A percentile compares a stretch with the other conserved stretches of the same genome.
Conservation (phyloP, 2,113 vertebrate genomes). For the Gallinago jamesoni region DNA sequence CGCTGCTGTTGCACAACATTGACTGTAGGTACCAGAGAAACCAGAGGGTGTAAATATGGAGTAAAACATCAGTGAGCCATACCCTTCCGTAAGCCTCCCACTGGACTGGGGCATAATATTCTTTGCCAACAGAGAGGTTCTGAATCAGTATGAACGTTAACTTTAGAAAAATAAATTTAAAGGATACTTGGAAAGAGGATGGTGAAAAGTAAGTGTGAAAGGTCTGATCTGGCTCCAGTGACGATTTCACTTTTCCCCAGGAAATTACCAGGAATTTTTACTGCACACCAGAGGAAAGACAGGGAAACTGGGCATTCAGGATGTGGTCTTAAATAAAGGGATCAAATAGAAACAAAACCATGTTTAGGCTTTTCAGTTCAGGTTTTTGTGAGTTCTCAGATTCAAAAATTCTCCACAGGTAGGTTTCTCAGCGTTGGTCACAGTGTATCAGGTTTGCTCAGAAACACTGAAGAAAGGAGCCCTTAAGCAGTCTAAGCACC, state of each 20-base stretch:
- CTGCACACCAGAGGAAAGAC: background rate
- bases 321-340: background rate
- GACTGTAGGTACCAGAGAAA: background rate
- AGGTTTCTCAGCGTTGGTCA: background rate
- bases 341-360: background rate
- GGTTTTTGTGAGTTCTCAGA: background rate
- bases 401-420: background rate
- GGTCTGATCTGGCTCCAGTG: background rate
- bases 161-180: background rate
- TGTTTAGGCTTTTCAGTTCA: background rate
- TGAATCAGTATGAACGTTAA: background rate
- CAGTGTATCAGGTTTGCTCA: background rate
- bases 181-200: background rate
- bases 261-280: background rate
- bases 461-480: background rate
- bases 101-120: background rate
- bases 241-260: background rate
- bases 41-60: background rate
- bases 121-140: background rate
- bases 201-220: background rate
- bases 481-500: background rate
- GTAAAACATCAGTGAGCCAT: background rate
- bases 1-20: background rate
- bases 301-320: background rate
- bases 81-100: fast-evolving